These are phyloP conservation scores for Andrena hattorfiana DNA, from an alignment of 2,888 invertebrate genomes.

Conservation along the genomic window DNA sequence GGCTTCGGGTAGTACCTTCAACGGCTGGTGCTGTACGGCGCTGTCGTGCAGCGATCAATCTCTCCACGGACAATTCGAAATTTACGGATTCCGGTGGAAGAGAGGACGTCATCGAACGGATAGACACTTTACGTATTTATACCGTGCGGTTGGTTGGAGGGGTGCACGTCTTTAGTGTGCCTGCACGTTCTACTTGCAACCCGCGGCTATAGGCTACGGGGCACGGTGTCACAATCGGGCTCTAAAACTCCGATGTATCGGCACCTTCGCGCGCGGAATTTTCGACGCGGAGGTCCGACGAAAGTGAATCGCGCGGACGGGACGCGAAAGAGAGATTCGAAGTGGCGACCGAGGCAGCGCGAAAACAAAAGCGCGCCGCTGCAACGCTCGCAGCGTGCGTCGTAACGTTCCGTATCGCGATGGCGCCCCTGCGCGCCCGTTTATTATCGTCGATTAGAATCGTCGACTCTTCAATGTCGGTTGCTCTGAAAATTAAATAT, in stretches of 20 bases:
- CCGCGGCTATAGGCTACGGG: conserved; percentile 13
- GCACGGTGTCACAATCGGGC: background rate
- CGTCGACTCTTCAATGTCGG: conserved; percentile 62
- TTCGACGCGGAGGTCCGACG: background rate
- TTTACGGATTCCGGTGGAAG: background rate
- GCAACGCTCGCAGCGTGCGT: background rate
- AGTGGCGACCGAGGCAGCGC: background rate
- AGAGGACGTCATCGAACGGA: background rate
- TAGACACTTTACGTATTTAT: conserved; percentile 4
- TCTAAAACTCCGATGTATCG: background rate
- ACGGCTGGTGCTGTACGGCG: conserved; percentile 33
- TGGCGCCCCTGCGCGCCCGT: conserved; percentile 40
- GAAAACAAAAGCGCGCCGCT: conserved; percentile 20
- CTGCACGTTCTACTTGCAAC: conserved; percentile 25
- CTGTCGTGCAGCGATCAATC: conserved; percentile 43
- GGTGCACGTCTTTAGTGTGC: background rate
- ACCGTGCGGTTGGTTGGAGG: background rate
- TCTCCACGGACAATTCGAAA: conserved; percentile 1
- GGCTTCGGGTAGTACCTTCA: conserved; percentile 17
- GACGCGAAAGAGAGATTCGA: background rate
- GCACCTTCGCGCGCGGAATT: background rate
- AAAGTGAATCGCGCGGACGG: background rate
- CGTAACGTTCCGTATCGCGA: conserved; percentile 25
- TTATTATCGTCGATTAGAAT: conserved; percentile 73
- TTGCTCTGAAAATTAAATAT: conserved; percentile 63